Percentiles rank a stretch among this genome's conserved stretches.
phyloP scores from a whole-genome alignment of 2,113 vertebrate species.

The Vulpes vulpes region DNA sequence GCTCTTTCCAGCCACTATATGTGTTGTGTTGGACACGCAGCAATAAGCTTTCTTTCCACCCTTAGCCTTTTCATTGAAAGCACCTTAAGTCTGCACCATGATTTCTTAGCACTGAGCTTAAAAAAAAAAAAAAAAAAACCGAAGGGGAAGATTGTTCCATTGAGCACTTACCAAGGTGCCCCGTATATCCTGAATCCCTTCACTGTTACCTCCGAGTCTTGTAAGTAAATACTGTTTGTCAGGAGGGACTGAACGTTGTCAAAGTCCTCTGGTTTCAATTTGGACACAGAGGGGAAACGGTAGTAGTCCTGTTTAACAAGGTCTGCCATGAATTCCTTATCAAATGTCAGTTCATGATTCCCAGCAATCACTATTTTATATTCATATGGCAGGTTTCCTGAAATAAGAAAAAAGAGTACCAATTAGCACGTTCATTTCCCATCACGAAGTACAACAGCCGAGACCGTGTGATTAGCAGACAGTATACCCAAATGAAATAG shows the following conservation, averaged over 20 bases:
- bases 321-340: slow-evolving; percentile 99
- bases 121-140: slow-evolving; percentile 43
- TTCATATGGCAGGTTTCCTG: slow-evolving; percentile 98
- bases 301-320: slow-evolving; percentile 99
- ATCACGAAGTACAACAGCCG: slow-evolving; percentile 70
- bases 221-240: slow-evolving; percentile 99
- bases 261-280: slow-evolving; percentile 99
- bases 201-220: slow-evolving; percentile 98
- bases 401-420: slow-evolving; percentile 86
- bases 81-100: neutral
- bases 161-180: slow-evolving; percentile 95
- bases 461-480: slow-evolving; percentile 75
- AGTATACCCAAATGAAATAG: slow-evolving; percentile 71
- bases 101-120: slow-evolving; percentile 47
- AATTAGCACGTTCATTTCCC: slow-evolving; percentile 87
- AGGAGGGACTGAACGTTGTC: slow-evolving; percentile 99
- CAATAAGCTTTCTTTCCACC: neutral
- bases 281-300: slow-evolving; percentile 99
- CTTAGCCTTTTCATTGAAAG: slow-evolving; percentile 51
- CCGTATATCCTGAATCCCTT: slow-evolving; percentile 99
- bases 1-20: neutral
- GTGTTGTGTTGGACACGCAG: neutral
- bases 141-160: slow-evolving; percentile 69
- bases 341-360: slow-evolving; percentile 99
- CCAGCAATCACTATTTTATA: slow-evolving; percentile 99